These are phyloP conservation scores for Pammene aurita DNA, from an alignment of 2,888 invertebrate genomes.

Conservation along the genomic window DNA sequence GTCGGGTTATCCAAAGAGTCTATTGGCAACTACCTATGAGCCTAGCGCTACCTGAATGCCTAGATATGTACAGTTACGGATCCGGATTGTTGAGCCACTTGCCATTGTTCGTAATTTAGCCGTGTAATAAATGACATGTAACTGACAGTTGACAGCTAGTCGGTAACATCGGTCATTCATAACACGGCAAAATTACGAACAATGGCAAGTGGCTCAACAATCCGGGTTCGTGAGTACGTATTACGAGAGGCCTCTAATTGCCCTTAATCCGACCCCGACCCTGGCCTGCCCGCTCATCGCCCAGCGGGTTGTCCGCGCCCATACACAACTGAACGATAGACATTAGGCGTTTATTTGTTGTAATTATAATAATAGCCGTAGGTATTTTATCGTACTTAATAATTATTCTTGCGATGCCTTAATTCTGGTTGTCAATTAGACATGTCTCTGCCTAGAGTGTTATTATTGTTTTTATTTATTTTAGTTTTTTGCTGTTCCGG, in stretches of 20 bases:
- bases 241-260: neutral
- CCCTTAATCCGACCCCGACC: neutral
- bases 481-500: slow-evolving; percentile 82
- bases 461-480: slow-evolving; percentile 82
- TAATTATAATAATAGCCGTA: slow-evolving; percentile 83
- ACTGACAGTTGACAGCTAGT: too few species aligned
- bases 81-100: too few species aligned
- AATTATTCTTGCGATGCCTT: slow-evolving; percentile 85
- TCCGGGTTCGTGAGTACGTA: too few species aligned
- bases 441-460: slow-evolving; percentile 83
- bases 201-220: too few species aligned
- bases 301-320: slow-evolving; percentile 45
- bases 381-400: slow-evolving; percentile 84
- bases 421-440: slow-evolving; percentile 85
- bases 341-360: slow-evolving; percentile 81
- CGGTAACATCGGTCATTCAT: too few species aligned
- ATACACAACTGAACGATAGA: slow-evolving; percentile 67
- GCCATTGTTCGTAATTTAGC: too few species aligned
- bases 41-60: neutral
- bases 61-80: too few species aligned
- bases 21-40: neutral
- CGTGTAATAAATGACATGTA: too few species aligned
- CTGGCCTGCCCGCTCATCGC: slow-evolving; percentile 38
- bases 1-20: neutral
- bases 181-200: too few species aligned